Percentiles rank a stretch among this genome's conserved stretches.
These are phyloP conservation scores for Sebastolobus altivelis DNA, from an alignment of 2,797 vertebrate species.

Conservation along the genomic window DNA sequence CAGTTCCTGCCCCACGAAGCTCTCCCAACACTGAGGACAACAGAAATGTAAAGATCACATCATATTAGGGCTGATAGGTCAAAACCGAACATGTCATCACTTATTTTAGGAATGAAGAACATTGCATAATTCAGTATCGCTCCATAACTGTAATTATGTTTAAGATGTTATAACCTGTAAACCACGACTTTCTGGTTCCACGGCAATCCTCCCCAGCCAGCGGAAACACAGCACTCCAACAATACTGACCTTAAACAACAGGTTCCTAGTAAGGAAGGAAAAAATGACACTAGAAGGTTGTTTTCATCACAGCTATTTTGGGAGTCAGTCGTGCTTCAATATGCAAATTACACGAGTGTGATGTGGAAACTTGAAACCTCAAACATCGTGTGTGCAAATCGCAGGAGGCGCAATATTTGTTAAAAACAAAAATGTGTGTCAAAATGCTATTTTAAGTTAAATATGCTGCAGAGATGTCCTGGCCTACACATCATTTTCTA, in stretches of 20 bases:
- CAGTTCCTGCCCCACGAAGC: constrained; percentile 91
- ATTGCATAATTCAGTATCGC: background rate
- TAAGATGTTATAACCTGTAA: constrained; percentile 46
- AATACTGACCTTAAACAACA: constrained; percentile 86
- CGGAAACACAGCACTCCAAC: constrained; percentile 87
- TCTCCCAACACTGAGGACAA: constrained; percentile 90
- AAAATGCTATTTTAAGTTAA: too few species aligned
- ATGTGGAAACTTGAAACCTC: background rate
- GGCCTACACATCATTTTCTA: too few species aligned
- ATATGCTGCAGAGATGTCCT: too few species aligned
- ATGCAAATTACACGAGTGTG: background rate
- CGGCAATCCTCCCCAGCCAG: constrained; percentile 83
- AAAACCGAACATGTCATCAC: background rate
- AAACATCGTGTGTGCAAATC: background rate
- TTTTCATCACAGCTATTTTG: background rate
- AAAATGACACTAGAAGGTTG: background rate
- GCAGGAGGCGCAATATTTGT: too few species aligned
- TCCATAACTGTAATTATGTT: background rate
- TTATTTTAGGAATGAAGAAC: background rate
- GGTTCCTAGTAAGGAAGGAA: constrained; percentile 82
- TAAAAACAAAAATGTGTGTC: too few species aligned
- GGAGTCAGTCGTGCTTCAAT: background rate
- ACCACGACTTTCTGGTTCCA: background rate
- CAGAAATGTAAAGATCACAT: background rate
- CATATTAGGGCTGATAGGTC: background rate